phyloP scores from a whole-genome alignment of 1,140 invertebrate species.

The Neotoxoptera formosana region DNA sequence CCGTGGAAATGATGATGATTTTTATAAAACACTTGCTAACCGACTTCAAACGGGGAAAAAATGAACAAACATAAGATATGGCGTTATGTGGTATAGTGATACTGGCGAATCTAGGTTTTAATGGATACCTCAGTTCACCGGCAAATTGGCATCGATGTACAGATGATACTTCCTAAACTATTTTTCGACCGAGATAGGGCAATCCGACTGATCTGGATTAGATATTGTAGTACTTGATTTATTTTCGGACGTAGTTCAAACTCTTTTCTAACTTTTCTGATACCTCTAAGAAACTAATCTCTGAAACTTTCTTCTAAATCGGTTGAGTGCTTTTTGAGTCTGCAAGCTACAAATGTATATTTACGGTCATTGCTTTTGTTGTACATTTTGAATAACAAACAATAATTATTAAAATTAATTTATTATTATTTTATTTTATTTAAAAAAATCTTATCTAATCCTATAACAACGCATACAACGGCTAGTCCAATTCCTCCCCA shows the following conservation, averaged over 20 bases:
- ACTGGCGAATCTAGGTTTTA: too few relatives aligned
- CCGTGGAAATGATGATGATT: too few relatives aligned
- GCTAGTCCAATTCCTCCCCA: background rate
- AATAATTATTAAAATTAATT: background rate
- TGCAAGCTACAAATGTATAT: too few relatives aligned
- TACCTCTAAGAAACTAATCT: too few relatives aligned
- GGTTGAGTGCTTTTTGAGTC: background rate
- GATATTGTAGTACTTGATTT: background rate
- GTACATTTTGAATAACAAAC: background rate
- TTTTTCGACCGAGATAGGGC: background rate
- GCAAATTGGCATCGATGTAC: background rate
- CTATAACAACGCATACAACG: background rate
- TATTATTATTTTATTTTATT: background rate
- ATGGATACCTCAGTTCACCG: background rate
- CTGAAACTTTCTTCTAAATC: background rate
- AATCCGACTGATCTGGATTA: background rate
- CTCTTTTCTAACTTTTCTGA: background rate
- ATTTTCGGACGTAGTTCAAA: background rate
- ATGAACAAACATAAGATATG: too few relatives aligned
- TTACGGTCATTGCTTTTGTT: background rate
- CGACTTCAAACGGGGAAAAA: too few relatives aligned
- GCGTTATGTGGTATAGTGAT: too few relatives aligned
- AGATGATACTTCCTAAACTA: background rate
- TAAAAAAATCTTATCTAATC: background rate
- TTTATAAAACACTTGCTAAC: too few relatives aligned